Percentiles rank a stretch among this genome's conserved stretches.
Evolutionary conservation across 35 echinoderm and acorn worm genomes (phyloP).

Genomic region (Stichopus chloronotus): DNA sequence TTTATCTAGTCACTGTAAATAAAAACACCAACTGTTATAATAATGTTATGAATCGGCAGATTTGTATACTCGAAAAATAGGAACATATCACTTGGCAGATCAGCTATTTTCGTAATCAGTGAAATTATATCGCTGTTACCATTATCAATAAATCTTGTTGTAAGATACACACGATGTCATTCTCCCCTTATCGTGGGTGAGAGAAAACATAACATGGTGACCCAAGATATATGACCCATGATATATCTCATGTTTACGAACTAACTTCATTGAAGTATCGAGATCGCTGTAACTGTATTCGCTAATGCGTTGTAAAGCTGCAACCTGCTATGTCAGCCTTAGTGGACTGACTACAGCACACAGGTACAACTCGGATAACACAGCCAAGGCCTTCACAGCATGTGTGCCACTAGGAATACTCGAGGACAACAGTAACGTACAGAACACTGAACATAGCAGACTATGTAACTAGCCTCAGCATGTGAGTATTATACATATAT

Average conservation of each 20-base stretch:
- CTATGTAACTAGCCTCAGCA: neutral
- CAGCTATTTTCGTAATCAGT: too few species aligned
- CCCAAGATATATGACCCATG: neutral
- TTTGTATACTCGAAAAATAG: too few species aligned
- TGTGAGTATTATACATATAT: neutral
- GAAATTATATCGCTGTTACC: too few species aligned
- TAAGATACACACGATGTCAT: too few species aligned
- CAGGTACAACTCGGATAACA: neutral
- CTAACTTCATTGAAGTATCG: neutral
- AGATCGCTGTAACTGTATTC: neutral
- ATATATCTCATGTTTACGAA: neutral
- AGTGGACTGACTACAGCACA: neutral
- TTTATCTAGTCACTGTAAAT: too few species aligned
- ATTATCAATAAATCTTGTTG: too few species aligned
- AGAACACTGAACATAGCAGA: neutral
- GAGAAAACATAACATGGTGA: neutral
- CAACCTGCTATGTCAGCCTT: neutral
- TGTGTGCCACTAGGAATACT: neutral
- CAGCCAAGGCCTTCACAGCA: neutral
- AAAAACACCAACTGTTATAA: neutral
- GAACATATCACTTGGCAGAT: too few species aligned
- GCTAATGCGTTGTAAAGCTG: neutral
- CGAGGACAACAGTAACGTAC: slow-evolving; percentile 26
- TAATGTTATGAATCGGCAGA: neutral
- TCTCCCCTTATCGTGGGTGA: too few species aligned